These are phyloP conservation scores for Drosophila cardini DNA, from an alignment of 1,140 invertebrate species.

Conservation along the genomic window DNA sequence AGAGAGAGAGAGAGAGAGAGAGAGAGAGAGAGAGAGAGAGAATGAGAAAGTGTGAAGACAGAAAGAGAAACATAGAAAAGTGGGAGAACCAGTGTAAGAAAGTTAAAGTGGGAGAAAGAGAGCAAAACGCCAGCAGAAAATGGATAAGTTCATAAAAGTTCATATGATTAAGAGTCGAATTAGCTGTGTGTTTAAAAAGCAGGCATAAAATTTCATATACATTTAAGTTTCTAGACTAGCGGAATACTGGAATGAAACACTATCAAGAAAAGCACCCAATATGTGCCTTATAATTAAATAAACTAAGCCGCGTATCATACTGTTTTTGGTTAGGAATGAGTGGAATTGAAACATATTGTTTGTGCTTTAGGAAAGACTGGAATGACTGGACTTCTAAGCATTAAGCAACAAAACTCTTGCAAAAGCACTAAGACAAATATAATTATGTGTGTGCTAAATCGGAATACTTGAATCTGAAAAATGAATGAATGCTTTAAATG, in stretches of 20 bases:
- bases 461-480: constrained; percentile 9
- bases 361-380: too few relatives aligned
- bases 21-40: constrained; percentile 4
- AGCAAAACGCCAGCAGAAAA: constrained; percentile 7
- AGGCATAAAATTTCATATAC: constrained; percentile 7
- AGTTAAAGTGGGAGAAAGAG: not conserved
- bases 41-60: constrained; percentile 24
- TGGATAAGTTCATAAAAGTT: not conserved
- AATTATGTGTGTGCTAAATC: not conserved
- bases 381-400: not conserved
- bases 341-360: not conserved
- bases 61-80: constrained; percentile 3
- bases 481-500: constrained; percentile 32
- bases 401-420: not conserved
- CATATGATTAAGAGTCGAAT: not conserved
- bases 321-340: not conserved
- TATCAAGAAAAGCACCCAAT: not conserved
- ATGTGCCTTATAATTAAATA: not conserved
- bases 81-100: not conserved
- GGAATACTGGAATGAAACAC: constrained; percentile 1
- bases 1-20: constrained; percentile 23
- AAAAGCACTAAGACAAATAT: constrained; percentile 2
- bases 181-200: not conserved
- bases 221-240: not conserved
- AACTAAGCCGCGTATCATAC: not conserved